Conservation (phyloP, 2,113 vertebrate genomes). For the Callorhinus ursinus region DNA sequence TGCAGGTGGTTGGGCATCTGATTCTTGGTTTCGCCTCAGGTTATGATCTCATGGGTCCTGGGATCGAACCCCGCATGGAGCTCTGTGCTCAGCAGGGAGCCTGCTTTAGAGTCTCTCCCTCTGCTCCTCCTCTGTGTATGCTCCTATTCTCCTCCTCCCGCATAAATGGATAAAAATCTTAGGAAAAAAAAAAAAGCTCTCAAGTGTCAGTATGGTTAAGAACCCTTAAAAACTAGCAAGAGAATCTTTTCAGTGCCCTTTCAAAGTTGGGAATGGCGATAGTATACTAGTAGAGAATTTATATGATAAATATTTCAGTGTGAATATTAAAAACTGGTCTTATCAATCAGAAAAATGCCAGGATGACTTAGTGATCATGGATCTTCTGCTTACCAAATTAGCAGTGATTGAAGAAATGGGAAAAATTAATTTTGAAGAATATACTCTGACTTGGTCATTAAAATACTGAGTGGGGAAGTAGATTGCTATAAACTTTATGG, state of each 20-base stretch:
- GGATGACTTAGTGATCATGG: neutral
- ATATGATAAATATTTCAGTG: neutral
- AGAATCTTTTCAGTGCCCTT: neutral
- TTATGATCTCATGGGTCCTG: too few species aligned
- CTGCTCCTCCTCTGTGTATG: too few species aligned
- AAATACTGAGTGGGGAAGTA: neutral
- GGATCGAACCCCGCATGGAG: too few species aligned
- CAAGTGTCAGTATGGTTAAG: neutral
- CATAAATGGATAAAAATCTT: too few species aligned
- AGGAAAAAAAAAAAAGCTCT: too few species aligned
- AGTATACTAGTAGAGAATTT: neutral
- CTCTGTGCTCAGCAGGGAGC: too few species aligned
- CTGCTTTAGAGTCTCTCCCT: too few species aligned
- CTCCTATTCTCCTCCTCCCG: too few species aligned
- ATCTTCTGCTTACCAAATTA: neutral
- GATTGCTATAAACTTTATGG: neutral
- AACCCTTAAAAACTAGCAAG: neutral
- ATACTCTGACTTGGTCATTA: neutral
- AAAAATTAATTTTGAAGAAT: neutral
- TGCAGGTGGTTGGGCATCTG: neutral
- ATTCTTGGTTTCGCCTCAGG: neutral
- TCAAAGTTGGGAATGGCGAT: neutral
- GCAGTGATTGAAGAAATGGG: neutral
- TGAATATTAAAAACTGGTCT: neutral
- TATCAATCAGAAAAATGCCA: neutral